Evolutionary conservation across 2,113 vertebrate genomes (phyloP), one percentile per base, ranked within the genome.

Genomic region (Stigmatopora nigra): DNA sequence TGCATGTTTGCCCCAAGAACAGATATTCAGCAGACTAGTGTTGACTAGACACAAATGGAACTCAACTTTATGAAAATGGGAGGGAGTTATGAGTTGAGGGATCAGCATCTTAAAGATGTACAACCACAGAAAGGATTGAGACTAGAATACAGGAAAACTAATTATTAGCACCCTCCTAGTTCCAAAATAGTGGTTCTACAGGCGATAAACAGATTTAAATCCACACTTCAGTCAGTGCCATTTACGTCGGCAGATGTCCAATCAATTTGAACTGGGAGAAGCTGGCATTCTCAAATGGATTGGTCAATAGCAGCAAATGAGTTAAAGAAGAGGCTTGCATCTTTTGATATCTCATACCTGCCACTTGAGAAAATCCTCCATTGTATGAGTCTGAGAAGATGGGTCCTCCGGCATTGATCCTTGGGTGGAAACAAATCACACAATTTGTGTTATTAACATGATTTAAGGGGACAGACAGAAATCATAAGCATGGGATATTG

Each of bases 21-120:
- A 7, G 22, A 56, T 31, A 5, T 48, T 41, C 38, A 41, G 38
- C 38, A 41, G 38, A 7, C 38, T 7, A 56, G 31, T 56, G 22
- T 56, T 25, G 53, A 56, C 22, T 2, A 1, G 13, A 56, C 22
- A 56, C 22, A 56, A 56, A 55, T 13, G 6, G 5, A 55, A 56
- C 53, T 13, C 4, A 53, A 22, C 19, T 53, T 13, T 10, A 53
- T 53, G 5, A 22, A 22, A 56, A 8, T 55, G 52, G 52, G 52
- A 55, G 52, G 52, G 52, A 15, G 20, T 55, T 55, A 2, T 1
- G 12, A 31, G 15, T 44, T 66, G 62, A 63, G 55, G 44, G 49
- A 57, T 55, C 53, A 48, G 53, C 47, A 4, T 65, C 67, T 85
- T 81, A 82, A 83, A 87, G 82, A 72, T 70, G 53, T 49, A 81